Evolutionary conservation across 2,797 vertebrate species (phyloP), one percentile per base, ranked within the genome.

Genomic region (Siniperca scherzeri): DNA sequence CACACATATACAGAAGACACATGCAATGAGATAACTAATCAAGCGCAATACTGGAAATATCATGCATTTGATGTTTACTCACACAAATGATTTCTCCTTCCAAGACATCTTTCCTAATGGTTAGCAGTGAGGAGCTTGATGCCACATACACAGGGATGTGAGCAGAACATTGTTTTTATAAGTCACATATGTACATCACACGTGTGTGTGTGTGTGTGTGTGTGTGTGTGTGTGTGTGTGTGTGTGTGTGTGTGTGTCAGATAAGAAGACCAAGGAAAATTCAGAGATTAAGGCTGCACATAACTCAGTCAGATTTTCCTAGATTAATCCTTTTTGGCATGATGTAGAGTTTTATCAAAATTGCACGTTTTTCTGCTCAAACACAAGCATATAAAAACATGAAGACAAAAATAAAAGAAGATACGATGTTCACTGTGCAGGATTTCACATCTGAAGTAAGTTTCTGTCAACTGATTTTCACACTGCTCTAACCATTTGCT

Each of bases 391-490:
- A 38, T 44, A 33, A 67, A 71, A 52, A 40, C 60, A 46, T 30
- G 9, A 48, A 36, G 36, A 46, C 36, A 42, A 52, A 42, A 33
- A 57, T 66, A n/a, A 53, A 68, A 64, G 57, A 22, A 42, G 30
- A 78, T 52, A 2, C 0, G 8, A 48, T 62, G 30, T n/a, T 72
- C 48, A 55, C 27, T 52, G 16, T 36, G 40, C 36, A 57, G 17
- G 56, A 61, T 17, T 44, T 80, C 22, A 66, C 50, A 33, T 42
- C 22, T 44, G 7, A 52, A 21, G 7, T 11, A 21, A 7, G 2
- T 62, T 60, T 65, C 25, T 19, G 22, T 25, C 50, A 64, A 57
- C 5, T 33, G 52, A 70, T 83, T 74, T 72, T 14, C 62, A 46
- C 19, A 38, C 14, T 25, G n/a, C 17, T 16, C 14, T 71, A 69